phyloP scores from a whole-genome alignment of 2,113 vertebrate species.

The Ammodramus savannarum region DNA sequence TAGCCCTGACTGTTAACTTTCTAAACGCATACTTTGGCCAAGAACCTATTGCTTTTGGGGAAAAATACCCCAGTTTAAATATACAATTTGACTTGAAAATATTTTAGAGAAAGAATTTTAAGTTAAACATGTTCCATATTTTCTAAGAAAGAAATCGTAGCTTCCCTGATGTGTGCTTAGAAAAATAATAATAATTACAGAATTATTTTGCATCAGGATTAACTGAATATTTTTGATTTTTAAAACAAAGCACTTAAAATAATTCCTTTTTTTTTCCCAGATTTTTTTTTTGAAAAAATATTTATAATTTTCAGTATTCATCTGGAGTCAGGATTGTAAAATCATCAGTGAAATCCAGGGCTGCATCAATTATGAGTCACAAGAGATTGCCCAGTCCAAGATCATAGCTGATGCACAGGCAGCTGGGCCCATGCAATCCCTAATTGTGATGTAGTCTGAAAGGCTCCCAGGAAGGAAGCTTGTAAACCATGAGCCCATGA shows the following conservation, averaged over 20 bases:
- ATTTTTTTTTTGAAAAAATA: background rate
- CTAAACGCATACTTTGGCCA: background rate
- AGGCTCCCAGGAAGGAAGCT: background rate
- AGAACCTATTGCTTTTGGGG: background rate
- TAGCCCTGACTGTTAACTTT: background rate
- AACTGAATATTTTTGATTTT: background rate
- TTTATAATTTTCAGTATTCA: background rate
- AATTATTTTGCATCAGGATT: background rate
- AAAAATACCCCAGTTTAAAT: background rate
- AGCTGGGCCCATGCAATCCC: background rate
- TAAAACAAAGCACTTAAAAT: background rate
- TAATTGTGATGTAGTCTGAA: background rate
- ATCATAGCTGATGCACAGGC: background rate
- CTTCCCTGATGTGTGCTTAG: background rate
- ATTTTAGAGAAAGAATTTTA: background rate
- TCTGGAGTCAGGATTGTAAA: background rate
- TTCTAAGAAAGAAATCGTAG: background rate
- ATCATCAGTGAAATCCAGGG: background rate
- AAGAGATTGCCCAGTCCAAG: background rate
- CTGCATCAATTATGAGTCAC: background rate
- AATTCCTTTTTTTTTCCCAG: accelerated
- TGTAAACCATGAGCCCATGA: background rate
- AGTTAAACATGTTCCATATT: background rate
- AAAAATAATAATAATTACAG: background rate
- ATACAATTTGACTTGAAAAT: background rate